These are phyloP conservation scores for Epsilonema sp. DNA, from an alignment of 2,888 invertebrate species.

Conservation along the genomic window DNA sequence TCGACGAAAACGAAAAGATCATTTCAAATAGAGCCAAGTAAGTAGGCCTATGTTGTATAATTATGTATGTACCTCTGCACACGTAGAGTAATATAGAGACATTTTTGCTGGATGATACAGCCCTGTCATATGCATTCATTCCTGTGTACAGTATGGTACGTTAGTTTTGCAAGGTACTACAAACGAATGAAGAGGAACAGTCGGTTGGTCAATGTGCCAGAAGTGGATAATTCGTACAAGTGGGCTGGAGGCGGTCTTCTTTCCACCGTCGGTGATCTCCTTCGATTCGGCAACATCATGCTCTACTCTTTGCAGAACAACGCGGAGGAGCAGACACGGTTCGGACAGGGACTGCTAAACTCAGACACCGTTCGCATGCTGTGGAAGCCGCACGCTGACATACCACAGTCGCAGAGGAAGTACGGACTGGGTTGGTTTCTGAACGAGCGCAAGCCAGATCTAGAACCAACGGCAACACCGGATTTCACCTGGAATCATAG, in stretches of 20 bases:
- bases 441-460: too few species aligned
- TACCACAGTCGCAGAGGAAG: too few species aligned
- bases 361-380: too few species aligned
- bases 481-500: not conserved
- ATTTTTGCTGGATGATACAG: not conserved
- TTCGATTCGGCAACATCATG: conserved; percentile 39
- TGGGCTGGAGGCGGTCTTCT: conserved; percentile 43
- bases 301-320: too few species aligned
- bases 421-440: not conserved
- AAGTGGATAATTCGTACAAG: conserved; percentile 42
- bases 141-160: not conserved
- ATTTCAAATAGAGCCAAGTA: conserved; percentile 38
- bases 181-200: conserved; percentile 11
- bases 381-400: too few species aligned
- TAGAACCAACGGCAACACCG: too few species aligned
- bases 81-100: too few species aligned
- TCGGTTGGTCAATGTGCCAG: conserved; percentile 38
- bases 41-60: too few species aligned
- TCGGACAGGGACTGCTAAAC: too few species aligned
- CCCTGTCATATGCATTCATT: not conserved
- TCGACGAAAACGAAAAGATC: conserved; percentile 37
- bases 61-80: too few species aligned
- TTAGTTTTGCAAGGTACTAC: conserved; percentile 16
- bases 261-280: conserved; percentile 37
- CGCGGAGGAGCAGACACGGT: too few species aligned